These are phyloP conservation scores for human (Homo sapiens) DNA, from an alignment of 2,113 vertebrate species.

Conservation along the genomic window DNA sequence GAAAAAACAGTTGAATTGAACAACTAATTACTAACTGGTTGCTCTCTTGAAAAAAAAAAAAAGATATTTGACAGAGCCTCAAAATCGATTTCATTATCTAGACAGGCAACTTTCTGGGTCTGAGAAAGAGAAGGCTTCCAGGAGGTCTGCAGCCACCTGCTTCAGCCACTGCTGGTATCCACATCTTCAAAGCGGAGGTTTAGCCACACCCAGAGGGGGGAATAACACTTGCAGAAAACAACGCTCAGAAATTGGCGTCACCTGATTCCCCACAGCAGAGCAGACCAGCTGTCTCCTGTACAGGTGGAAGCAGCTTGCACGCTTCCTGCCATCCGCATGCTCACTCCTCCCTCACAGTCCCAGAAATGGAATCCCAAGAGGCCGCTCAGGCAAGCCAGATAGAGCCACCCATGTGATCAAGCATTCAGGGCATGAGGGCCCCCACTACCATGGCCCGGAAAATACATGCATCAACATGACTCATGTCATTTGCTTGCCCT, in stretches of 20 bases:
- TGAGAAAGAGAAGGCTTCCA: no score
- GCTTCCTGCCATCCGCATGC: rapidly evolving
- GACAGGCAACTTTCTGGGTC: neutral
- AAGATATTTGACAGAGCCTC: conserved; percentile 24
- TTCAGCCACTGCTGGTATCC: neutral
- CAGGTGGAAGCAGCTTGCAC: neutral
- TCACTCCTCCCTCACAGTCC: rapidly evolving
- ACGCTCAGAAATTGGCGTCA: neutral
- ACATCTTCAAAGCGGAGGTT: neutral
- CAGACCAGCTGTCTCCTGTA: neutral
- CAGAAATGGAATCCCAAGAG: neutral
- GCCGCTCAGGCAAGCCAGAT: rapidly evolving
- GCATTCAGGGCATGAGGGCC: rapidly evolving
- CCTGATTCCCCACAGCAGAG: neutral
- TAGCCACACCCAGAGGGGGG: neutral
- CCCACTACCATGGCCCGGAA: rapidly evolving
- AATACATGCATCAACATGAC: rapidly evolving
- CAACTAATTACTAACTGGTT: conserved; percentile 66
- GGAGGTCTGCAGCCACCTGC: neutral
- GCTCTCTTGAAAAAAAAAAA: neutral
- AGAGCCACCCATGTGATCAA: rapidly evolving
- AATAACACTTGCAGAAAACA: no score
- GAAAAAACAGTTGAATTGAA: conserved; percentile 56
- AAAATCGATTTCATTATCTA: neutral
- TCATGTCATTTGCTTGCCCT: neutral